Percentiles rank a stretch among this genome's conserved stretches.
Conservation (phyloP, 1,140 invertebrate genomes). For the Danaus plexippus region DNA sequence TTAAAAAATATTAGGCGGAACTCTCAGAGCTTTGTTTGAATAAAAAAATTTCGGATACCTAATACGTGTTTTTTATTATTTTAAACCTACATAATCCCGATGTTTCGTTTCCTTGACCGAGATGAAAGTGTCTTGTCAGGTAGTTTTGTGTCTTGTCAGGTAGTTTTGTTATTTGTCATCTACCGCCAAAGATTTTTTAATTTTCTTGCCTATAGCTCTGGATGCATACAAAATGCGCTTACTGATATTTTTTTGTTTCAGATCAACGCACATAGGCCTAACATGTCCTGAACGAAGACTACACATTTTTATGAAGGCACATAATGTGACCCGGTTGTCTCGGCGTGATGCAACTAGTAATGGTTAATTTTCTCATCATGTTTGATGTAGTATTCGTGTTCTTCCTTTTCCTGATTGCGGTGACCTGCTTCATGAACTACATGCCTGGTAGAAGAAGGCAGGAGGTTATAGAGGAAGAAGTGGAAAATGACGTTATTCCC, state of each 20-base stretch:
- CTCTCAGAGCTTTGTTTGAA: no score
- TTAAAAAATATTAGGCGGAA: no score
- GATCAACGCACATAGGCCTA: slow-evolving; percentile 7
- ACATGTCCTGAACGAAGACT: slow-evolving; percentile 18
- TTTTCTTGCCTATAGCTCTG: no score
- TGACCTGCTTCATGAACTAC: slow-evolving; percentile 85
- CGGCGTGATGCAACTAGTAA: slow-evolving; percentile 82
- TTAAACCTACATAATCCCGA: no score
- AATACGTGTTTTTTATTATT: no score
- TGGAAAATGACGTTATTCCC: slow-evolving; percentile 66
- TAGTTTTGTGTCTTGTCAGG: no score
- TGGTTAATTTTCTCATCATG: slow-evolving; percentile 87
- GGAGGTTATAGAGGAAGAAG: slow-evolving; percentile 51
- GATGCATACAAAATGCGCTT: background rate
- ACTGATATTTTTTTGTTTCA: slow-evolving; percentile 20
- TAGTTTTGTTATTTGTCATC: background rate
- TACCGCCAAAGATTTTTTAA: no score
- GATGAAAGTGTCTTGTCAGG: no score
- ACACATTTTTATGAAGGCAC: slow-evolving; percentile 21
- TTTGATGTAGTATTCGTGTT: slow-evolving; percentile 89
- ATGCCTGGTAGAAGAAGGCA: slow-evolving; percentile 72
- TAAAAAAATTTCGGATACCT: no score
- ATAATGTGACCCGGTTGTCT: slow-evolving; percentile 45
- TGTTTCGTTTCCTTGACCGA: no score
- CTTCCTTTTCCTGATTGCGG: slow-evolving; percentile 85